phyloP scores from a whole-genome alignment of 2,113 vertebrate genomes.

The Odobenus rosmarus region DNA sequence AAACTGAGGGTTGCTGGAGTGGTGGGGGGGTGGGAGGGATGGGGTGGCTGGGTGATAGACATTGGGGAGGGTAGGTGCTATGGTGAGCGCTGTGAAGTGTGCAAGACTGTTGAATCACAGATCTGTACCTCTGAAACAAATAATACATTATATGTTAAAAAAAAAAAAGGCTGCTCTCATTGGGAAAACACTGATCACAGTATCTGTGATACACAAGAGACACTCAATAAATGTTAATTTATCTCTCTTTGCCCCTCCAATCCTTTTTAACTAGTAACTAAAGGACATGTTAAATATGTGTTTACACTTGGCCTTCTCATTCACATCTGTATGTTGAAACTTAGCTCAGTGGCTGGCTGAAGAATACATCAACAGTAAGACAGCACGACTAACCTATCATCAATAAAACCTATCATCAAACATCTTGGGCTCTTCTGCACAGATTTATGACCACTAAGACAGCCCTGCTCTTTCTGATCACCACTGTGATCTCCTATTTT shows the following conservation, averaged over 20 bases:
- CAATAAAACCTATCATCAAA: not conserved
- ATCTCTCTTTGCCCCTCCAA: not conserved
- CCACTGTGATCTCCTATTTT: not conserved
- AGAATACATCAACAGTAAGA: not conserved
- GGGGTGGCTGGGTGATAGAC: too few relatives aligned
- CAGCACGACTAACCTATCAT: not conserved
- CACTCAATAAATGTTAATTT: not conserved
- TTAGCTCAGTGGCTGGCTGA: not conserved
- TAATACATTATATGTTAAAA: too few relatives aligned
- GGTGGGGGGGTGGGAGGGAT: too few relatives aligned
- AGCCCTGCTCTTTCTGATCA: not conserved
- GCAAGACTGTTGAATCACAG: too few relatives aligned
- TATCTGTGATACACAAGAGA: not conserved
- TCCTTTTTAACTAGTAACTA: not conserved
- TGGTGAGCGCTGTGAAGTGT: too few relatives aligned
- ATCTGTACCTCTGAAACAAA: too few relatives aligned
- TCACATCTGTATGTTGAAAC: not conserved
- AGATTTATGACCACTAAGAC: not conserved
- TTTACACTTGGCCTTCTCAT: constrained; percentile 9
- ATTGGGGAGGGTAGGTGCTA: too few relatives aligned
- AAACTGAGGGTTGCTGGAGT: too few relatives aligned
- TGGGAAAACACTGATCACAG: not conserved
- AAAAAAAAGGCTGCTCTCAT: not conserved
- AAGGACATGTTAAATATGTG: not conserved
- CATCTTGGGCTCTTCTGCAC: not conserved